Evolutionary conservation across 2,797 vertebrate species (phyloP).

Genomic region (Mormyrus hasselquistii): DNA sequence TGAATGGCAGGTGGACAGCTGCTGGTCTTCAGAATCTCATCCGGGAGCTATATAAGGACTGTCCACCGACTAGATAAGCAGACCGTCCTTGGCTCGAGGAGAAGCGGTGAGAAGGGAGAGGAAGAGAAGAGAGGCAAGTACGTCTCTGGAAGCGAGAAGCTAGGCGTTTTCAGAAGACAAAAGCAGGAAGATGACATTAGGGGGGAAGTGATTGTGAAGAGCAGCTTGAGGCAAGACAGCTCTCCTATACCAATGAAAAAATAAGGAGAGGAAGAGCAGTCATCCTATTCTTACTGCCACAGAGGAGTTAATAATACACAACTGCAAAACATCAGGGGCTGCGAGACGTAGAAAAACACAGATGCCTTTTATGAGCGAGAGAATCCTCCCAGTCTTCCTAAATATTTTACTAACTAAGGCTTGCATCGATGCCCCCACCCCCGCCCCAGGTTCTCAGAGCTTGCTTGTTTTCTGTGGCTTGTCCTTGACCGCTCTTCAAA

Average conservation of each 20-base stretch:
- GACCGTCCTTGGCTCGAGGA: slow-evolving; percentile 14
- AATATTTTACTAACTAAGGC: not conserved
- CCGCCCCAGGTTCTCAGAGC: not conserved
- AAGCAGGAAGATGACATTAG: slow-evolving; percentile 48
- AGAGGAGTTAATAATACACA: not conserved
- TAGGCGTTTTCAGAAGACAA: slow-evolving; percentile 52
- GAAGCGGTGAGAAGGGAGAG: slow-evolving; percentile 36
- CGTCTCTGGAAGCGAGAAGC: slow-evolving; percentile 40
- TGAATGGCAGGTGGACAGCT: not conserved
- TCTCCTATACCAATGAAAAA: slow-evolving; percentile 5
- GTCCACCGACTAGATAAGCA: slow-evolving; percentile 24
- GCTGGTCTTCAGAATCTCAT: not conserved
- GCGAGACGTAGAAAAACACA: not conserved
- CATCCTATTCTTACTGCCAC: not conserved
- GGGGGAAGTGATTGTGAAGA: slow-evolving; percentile 14
- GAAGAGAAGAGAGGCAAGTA: slow-evolving; percentile 40
- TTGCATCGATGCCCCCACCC: not conserved
- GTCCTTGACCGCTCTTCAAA: slow-evolving; percentile 14
- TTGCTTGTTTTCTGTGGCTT: slow-evolving; percentile 25
- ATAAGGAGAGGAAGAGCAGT: not conserved
- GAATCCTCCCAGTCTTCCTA: not conserved
- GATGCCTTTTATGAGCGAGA: not conserved
- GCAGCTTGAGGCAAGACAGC: slow-evolving; percentile 8
- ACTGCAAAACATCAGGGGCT: not conserved
- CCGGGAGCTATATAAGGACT: not conserved